Evolutionary conservation across 2,888 invertebrate species (phyloP).

Genomic region (Callimorpha dominula): DNA sequence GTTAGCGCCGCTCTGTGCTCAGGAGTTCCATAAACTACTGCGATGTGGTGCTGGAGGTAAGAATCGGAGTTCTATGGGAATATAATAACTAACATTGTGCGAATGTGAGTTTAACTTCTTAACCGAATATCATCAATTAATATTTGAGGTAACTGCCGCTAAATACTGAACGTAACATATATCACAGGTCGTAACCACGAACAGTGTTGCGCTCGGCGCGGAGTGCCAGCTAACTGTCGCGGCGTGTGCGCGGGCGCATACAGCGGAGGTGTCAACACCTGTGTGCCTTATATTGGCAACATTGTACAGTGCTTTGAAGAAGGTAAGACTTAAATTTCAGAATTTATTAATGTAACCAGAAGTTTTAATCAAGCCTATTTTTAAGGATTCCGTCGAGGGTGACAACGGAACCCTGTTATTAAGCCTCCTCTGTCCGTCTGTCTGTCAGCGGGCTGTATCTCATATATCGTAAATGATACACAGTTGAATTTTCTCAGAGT

Average conservation of each 20-base stretch:
- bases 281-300: slow-evolving; percentile 93
- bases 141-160: neutral
- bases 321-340: slow-evolving; percentile 80
- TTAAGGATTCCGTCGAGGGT: neutral
- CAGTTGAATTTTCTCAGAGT: too few species aligned
- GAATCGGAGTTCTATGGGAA: neutral
- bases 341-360: too few species aligned
- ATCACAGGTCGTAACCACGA: slow-evolving; percentile 90
- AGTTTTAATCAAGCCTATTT: neutral
- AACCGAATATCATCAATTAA: neutral
- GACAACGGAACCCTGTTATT: too few species aligned
- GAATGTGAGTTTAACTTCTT: neutral
- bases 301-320: slow-evolving; percentile 95
- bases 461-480: too few species aligned
- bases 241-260: slow-evolving; percentile 91
- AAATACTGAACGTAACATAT: neutral
- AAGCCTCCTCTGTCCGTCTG: too few species aligned
- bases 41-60: slow-evolving; percentile 88
- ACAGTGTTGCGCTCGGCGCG: slow-evolving; percentile 91
- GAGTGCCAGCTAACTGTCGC: slow-evolving; percentile 89
- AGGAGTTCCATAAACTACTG: slow-evolving; percentile 91
- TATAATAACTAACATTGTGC: neutral
- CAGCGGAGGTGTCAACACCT: slow-evolving; percentile 88
- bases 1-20: slow-evolving; percentile 91
- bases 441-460: too few species aligned